Base-by-base conservation (phyloP, 1,140 invertebrate genomes). In the Antheraea pernyi region DNA sequence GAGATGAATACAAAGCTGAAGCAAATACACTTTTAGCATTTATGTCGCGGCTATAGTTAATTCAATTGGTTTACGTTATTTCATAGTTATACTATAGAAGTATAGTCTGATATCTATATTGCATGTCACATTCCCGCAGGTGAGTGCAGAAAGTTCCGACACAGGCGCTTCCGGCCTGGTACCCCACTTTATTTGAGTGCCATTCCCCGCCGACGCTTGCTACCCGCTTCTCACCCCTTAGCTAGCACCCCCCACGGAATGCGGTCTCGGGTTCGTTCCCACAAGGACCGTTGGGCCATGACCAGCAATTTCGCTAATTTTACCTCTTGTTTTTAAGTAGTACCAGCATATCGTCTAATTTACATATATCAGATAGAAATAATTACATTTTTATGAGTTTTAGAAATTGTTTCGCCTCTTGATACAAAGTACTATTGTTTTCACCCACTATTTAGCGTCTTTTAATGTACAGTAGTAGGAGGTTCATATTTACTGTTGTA, bases 301-400 rank as follows among this genome's bases (percentile, higher is more conserved):
- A 88, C 89, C 79, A 70, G 61, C 71, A 77, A 82, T 86, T 91
- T 89, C 72, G 87, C 88, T 87, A 87, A 86, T 80, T 86, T 89
- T 73, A 78, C 36, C n/a, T 19, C 59, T 61, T 61, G 19, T 61
- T 19, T 61, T 22, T 6, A 61, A 59, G 3, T 18, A 19, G 7
- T 22, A 61, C 59, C 39, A 42, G 39, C 39, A 42, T 42, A 42
- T 42, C 39, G 39, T 42, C 39, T 30, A 30, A 30, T 30, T 30
- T 30, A 30, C 22, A 30, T 30, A 30, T 4, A 30, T 42, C 39
- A 11, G 7, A 11, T 10, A 42, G 2, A 42, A 42, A 42, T 42
- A 42, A 4, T 42, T 42, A 42, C 7, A 10, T 3, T 42, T 42
- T 11, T 42, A 30, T 30, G 22, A 30, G 22, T 30, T 30, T 30